Conservation (phyloP, 2,113 vertebrate genomes). For the Halichoerus grypus region DNA sequence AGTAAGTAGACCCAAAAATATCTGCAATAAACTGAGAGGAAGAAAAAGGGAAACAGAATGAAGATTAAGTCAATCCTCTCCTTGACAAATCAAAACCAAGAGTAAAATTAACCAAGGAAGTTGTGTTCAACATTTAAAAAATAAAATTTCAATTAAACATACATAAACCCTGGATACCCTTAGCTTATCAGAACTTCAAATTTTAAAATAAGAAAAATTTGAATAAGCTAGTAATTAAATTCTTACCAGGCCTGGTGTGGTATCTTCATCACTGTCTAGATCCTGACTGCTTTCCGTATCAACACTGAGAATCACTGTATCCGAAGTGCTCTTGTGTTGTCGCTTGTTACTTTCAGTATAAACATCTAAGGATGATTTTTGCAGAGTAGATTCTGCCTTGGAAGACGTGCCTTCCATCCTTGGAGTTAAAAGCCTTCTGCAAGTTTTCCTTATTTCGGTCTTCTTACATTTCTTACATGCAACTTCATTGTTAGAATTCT, state of each 20-base stretch:
- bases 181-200: slow-evolving; percentile 50
- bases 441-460: slow-evolving; percentile 51
- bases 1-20: slow-evolving; percentile 21
- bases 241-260: slow-evolving; percentile 61
- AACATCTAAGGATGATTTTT: slow-evolving; percentile 33
- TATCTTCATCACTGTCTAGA: slow-evolving; percentile 69
- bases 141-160: slow-evolving; percentile 22
- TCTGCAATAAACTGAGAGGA: neutral
- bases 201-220: slow-evolving; percentile 42
- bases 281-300: slow-evolving; percentile 57
- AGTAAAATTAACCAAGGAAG: slow-evolving; percentile 32
- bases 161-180: neutral
- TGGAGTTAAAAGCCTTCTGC: slow-evolving; percentile 47
- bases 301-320: neutral
- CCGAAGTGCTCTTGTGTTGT: neutral
- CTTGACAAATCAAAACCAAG: slow-evolving; percentile 12
- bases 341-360: neutral
- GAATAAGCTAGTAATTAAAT: slow-evolving; percentile 68
- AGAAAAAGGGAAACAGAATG: neutral
- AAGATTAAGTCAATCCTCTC: neutral
- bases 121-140: slow-evolving; percentile 13
- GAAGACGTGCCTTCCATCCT: slow-evolving; percentile 58
- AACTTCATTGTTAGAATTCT: slow-evolving; percentile 47
- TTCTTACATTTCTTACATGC: slow-evolving; percentile 52
- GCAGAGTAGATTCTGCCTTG: slow-evolving; percentile 48